Evolutionary conservation across 2,888 invertebrate genomes (phyloP), one percentile per base, ranked within the genome.

Genomic region (Cryptocephalus primarius): DNA sequence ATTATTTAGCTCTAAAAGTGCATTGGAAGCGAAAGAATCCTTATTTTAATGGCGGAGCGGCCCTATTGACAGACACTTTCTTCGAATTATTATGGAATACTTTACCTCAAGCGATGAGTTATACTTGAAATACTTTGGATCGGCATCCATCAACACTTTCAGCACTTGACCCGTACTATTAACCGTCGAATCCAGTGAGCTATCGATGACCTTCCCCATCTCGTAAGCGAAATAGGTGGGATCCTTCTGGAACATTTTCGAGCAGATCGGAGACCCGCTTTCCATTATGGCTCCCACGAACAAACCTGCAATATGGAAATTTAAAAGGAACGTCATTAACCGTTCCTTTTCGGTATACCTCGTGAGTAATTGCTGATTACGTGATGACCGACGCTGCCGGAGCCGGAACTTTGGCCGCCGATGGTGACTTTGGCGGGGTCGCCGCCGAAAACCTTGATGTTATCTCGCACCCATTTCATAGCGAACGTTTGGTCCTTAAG

Each of bases 401-500:
- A 44, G 9, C 44, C 49, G 4, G 49, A 33, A 33, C 49, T 49
- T 8, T 43, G 34, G 8, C 47, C 47, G 8, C 43, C 43, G 1
- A 61, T 46, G 1, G 62, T 61, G 4, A 61, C 55, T 32, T 52
- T 54, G 4, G 51, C 45, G 1, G 58, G 56, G 49, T 63, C 55
- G 8, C 62, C 62, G 8, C 60, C 60, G 46, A 62, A 62, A 8
- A 47, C 42, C 10, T 45, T 43, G 14, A 62, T 61, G 47, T 62
- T 60, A 22, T 52, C 44, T 42, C 50, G 52, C 3, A 60, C 48
- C 61, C 61, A 63, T 42, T 52, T 46, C 32, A 63, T 43, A 9
- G 54, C 60, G 14, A 54, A 46, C 32, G 57, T 50, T 48, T 60
- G 60, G 44, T 63, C 62, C 49, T 59, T 60, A 9, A 62, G 48